Base-by-base conservation (phyloP, 2,797 vertebrate species). In the Spinibarbus caldwelli region DNA sequence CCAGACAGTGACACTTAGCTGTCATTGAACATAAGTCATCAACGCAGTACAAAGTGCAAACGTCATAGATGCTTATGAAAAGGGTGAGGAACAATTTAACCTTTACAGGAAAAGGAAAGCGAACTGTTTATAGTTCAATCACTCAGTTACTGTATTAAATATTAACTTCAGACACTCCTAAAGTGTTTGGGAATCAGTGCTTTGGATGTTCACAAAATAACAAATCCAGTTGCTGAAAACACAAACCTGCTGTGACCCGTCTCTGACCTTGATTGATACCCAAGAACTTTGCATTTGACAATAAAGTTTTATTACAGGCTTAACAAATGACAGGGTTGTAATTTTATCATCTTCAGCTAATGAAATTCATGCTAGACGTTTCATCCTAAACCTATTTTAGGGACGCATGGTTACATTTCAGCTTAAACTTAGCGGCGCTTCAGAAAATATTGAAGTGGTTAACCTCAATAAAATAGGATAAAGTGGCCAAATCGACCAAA, bases 91-190 rank as follows among this genome's bases (percentile, higher is more conserved):
- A 70, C 26, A 31, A 14, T 29, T 38, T 6, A 78, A 43, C 21
- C 21, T 14, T 79, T 38, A 78, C 5, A 1, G 9, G 36, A 34
- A 84, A 68, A 57, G 5, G 12, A 8, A 10, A 47, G 34, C 0
- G 4, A 71, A 47, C 49, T 71, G 75, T 71, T 84, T 71, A 71
- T 71, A 29, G 29, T 45, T 71, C 11, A 57, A 26, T 57, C n/a
- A 64, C 54, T 64, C n/a, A 76, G 57, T 36, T 66, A 36, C 34
- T 57, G 47, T 78, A 68, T 84, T 41, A 84, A 54, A 83, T 54
- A 83, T 83, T 76, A 83, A 77, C 82, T 43, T 31, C 0, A 1
- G 47, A 12, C 23, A 49, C 71, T 49, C 29, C 52, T 26, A 8
- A 47, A 45, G 23, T 31, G 49, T 73, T 47, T 49, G 41, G 54